These are phyloP conservation scores for Ypsolopha scabrella DNA, from an alignment of 2,888 invertebrate species.

Conservation along the genomic window DNA sequence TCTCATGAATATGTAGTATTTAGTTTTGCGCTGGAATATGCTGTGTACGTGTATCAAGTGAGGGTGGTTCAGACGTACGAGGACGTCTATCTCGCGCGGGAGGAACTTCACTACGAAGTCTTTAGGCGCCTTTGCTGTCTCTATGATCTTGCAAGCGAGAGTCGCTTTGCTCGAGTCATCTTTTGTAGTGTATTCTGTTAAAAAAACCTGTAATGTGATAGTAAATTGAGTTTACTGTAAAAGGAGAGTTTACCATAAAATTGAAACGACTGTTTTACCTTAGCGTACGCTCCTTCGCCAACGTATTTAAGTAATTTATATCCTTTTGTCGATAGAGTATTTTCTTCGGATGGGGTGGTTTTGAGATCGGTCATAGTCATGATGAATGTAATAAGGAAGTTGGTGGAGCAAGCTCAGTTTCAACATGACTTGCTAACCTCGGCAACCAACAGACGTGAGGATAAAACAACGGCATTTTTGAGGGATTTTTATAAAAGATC, in stretches of 20 bases:
- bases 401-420: slow-evolving; percentile 11
- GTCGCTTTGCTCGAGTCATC: slow-evolving; percentile 30
- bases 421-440: slow-evolving; percentile 1
- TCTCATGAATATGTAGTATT: slow-evolving; percentile 85
- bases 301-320: slow-evolving; percentile 74
- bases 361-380: slow-evolving; percentile 59
- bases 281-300: slow-evolving; percentile 86
- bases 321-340: slow-evolving; percentile 63
- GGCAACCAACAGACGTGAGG: not conserved
- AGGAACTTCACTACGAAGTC: slow-evolving; percentile 86
- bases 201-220: slow-evolving; percentile 36
- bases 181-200: slow-evolving; percentile 44
- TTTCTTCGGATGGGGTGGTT: slow-evolving; percentile 55
- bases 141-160: slow-evolving; percentile 82
- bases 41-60: slow-evolving; percentile 84
- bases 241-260: not conserved
- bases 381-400: slow-evolving; percentile 7
- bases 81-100: slow-evolving; percentile 84
- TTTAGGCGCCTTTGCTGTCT: slow-evolving; percentile 78
- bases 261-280: slow-evolving; percentile 54
- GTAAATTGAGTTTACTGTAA: not conserved
- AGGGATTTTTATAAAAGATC: slow-evolving; percentile 20
- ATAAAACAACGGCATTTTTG: slow-evolving; percentile 42
- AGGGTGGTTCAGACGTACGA: slow-evolving; percentile 81
- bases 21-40: slow-evolving; percentile 77